Percentiles rank a stretch among this genome's conserved stretches.
Evolutionary conservation across 2,797 vertebrate species (phyloP).

Genomic region (Aselliscus stoliczkanus): DNA sequence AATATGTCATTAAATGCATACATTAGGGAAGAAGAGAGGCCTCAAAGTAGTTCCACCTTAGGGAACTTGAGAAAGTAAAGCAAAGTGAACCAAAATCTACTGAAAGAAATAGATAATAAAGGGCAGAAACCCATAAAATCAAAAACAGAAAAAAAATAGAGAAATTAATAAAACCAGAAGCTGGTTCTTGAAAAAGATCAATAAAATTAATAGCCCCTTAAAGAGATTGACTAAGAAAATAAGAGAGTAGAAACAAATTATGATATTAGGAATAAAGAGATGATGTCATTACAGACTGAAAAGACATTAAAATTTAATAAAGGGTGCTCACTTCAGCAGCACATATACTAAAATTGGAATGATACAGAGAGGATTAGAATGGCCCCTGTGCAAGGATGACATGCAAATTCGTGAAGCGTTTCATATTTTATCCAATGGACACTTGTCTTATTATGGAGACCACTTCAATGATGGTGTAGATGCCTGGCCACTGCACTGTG

Average conservation of each 20-base stretch:
- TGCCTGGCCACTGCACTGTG: too few species aligned
- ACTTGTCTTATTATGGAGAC: too few species aligned
- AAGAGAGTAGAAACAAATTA: background rate
- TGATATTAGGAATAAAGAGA: background rate
- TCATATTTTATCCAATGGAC: too few species aligned
- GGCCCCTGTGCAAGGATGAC: too few species aligned
- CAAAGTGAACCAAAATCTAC: background rate
- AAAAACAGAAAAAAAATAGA: background rate
- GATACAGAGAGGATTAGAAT: too few species aligned
- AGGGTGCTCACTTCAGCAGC: background rate
- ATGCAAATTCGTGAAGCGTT: too few species aligned
- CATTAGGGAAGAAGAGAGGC: background rate
- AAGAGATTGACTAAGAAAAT: background rate
- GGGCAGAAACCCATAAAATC: background rate
- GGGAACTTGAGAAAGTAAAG: background rate
- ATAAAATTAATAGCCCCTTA: background rate
- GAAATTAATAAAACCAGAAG: background rate
- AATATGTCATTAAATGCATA: background rate
- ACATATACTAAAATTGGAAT: too few species aligned
- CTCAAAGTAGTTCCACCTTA: background rate
- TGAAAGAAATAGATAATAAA: background rate
- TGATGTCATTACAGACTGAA: background rate
- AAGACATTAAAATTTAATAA: background rate
- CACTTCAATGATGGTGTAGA: too few species aligned
- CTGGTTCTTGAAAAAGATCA: background rate